Evolutionary conservation across 2,113 vertebrate species (phyloP), one percentile per base, ranked within the genome.

Genomic region (Muntiacus muntjak): DNA sequence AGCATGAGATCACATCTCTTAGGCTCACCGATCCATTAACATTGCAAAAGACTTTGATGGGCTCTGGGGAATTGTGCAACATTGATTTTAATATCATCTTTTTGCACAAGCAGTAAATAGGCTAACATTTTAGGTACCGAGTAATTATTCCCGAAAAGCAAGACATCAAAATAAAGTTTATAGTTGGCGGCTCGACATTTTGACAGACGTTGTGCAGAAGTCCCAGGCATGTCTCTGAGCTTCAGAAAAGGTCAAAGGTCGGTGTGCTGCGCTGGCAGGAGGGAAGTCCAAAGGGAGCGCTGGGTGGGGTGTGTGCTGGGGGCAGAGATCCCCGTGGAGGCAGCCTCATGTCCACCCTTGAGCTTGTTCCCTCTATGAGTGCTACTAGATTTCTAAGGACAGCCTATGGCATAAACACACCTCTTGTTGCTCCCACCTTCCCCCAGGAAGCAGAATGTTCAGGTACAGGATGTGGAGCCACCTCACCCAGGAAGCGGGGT

Each of bases 141-240:
- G 98, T 99, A 98, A 99, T 99, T 99, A 99, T 99, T 99, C 98
- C 98, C 52, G 94, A 99, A 99, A 99, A 99, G 98, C 99, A 99
- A 99, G 99, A 98, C 98, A 98, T 99, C 99, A 99, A 98, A 98
- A 98, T 98, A 98, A 99, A 99, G 98, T 99, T 99, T 99, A 98
- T 98, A 98, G 98, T 98, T 98, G 97, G 95, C 89, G 95, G 96
- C 54, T 97, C 94, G 97, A 97, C 97, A 95, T 98, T 98, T 98
- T 99, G 98, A 98, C 98, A 99, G 97, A 97, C 98, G 98, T 91
- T 96, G 93, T 97, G 97, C 97, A 96, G 87, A 98, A 97, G 98
- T 97, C 97, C 97, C 97, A 95, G 98, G 97, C 96, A 97, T 96
- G 98, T 97, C 97, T 98, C 84, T 28, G 94, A 94, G 97, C 98